Base-by-base conservation (phyloP, 2,797 vertebrate species). In the Rhynchotus rufescens region DNA sequence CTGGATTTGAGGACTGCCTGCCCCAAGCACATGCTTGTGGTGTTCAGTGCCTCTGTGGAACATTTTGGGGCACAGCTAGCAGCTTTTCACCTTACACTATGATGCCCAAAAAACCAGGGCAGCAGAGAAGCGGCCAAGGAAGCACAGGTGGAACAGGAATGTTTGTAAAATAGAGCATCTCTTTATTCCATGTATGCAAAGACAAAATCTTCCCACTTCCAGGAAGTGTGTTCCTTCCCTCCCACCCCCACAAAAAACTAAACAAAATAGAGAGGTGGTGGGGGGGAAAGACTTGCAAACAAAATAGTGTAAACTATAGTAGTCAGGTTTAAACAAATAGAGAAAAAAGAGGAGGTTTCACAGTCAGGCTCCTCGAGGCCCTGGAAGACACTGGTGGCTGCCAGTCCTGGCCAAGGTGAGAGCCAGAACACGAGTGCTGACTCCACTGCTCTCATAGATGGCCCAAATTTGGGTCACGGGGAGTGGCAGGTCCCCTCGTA, bases 111-210 rank as follows among this genome's bases (percentile, higher is more conserved):
- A 36, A 9, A 9, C 28, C 15, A 10, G 52, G 52, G 28, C 28
- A 30, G 28, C 52, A 5, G 52, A 30, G 28, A 54, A 54, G 52
- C 15, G 4, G 25, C 30, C 4, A 34, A 86, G 34, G 51, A 89
- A 86, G 10, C 42, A 67, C 69, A 14, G 2, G 4, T 0, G 0
- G 30, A 88, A 61, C 23, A 2, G 1, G 3, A 13, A 34, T 15
- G 10, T 79, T 32, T 11, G 65, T 80, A 86, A 95, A 94, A 79
- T 89, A 95, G 94, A 95, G 66, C 89, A 84, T 95, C 86, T 88
- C 85, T 97, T 97, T 97, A 97, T 96, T 97, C 76, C 7, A 1
- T 6, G 40, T 32, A 9, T 51, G 49, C 81, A 64, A 56, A 69
- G 25, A 14, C 9, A 10, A 23, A 5, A 28, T 36, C 7, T 73